A percentile compares a stretch with the other conserved stretches of the same genome.
phyloP scores from a whole-genome alignment of 2,888 invertebrate species.

The Eulithis testata region DNA sequence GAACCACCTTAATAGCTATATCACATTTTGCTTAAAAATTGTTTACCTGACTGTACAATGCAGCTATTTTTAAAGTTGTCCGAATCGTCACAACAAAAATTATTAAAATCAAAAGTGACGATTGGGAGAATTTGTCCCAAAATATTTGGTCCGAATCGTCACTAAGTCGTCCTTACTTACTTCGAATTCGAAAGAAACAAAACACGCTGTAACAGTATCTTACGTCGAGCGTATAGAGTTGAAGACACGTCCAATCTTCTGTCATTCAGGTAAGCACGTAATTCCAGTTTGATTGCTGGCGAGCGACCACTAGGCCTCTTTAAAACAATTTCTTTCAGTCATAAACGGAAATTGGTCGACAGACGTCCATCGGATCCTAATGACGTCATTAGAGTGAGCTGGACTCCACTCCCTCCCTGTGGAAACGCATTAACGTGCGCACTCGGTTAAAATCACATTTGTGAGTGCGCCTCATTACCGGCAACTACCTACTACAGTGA shows the following conservation, averaged over 20 bases:
- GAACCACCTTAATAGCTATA: too few species aligned
- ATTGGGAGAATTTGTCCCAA: too few species aligned
- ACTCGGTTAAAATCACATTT: conserved; percentile 34
- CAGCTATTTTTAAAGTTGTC: too few species aligned
- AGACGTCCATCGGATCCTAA: conserved; percentile 33
- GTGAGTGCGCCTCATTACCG: conserved; percentile 30
- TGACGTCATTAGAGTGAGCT: conserved; percentile 28
- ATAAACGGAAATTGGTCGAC: conserved; percentile 25
- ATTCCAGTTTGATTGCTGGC: conserved; percentile 28
- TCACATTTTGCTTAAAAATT: too few species aligned
- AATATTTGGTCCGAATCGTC: too few species aligned
- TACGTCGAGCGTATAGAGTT: neutral
- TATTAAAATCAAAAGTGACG: too few species aligned
- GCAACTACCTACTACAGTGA: neutral
- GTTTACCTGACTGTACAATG: too few species aligned
- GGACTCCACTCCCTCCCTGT: conserved; percentile 11
- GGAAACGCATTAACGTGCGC: conserved; percentile 24
- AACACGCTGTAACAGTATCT: too few species aligned
- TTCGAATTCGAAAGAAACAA: too few species aligned
- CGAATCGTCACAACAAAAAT: too few species aligned
- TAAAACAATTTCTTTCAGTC: conserved; percentile 30
- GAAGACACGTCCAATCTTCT: conserved; percentile 1
- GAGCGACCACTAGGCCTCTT: conserved; percentile 17
- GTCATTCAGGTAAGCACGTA: conserved; percentile 21
- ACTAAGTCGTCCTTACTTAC: too few species aligned